Conservation (phyloP, 35 echinoderm and acorn worm species). For the Apostichopus japonicus region DNA sequence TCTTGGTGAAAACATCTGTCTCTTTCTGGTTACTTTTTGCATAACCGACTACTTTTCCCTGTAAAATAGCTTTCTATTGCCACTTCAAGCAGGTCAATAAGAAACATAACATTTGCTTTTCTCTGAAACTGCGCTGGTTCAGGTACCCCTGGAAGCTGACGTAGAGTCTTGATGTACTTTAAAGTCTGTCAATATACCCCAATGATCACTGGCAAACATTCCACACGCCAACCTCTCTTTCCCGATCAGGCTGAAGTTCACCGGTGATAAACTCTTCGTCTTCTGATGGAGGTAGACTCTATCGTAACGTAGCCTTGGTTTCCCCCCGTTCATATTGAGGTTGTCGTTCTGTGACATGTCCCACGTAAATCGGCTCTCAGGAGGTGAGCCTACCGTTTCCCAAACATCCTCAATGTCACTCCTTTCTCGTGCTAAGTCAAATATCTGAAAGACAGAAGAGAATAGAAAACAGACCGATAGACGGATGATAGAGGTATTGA, state of each 20-base stretch:
- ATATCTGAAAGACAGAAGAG: neutral
- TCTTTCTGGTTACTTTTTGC: too few relatives aligned
- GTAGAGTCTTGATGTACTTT: neutral
- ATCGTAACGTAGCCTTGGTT: slow-evolving; percentile 35
- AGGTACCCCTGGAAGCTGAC: neutral
- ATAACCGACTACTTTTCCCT: too few relatives aligned
- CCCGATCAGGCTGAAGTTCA: slow-evolving; percentile 11
- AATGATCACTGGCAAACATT: slow-evolving; percentile 40
- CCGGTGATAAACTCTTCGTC: neutral
- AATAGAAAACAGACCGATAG: neutral
- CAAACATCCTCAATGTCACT: slow-evolving; percentile 1
- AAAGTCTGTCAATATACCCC: slow-evolving; percentile 19
- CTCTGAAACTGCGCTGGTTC: neutral
- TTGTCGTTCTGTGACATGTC: slow-evolving; percentile 51
- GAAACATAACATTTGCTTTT: neutral
- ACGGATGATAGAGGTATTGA: too few relatives aligned
- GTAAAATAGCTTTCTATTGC: too few relatives aligned
- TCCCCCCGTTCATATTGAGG: neutral
- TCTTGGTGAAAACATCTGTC: too few relatives aligned
- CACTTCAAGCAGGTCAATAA: neutral
- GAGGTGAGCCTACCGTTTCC: slow-evolving; percentile 5
- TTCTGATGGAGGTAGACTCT: slow-evolving; percentile 17
- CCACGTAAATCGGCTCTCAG: slow-evolving; percentile 22
- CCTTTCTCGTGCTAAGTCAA: neutral
- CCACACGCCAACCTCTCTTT: slow-evolving; percentile 41